Base-by-base conservation (phyloP, 2,888 invertebrate genomes). In the Agonopterix subpropinquella region DNA sequence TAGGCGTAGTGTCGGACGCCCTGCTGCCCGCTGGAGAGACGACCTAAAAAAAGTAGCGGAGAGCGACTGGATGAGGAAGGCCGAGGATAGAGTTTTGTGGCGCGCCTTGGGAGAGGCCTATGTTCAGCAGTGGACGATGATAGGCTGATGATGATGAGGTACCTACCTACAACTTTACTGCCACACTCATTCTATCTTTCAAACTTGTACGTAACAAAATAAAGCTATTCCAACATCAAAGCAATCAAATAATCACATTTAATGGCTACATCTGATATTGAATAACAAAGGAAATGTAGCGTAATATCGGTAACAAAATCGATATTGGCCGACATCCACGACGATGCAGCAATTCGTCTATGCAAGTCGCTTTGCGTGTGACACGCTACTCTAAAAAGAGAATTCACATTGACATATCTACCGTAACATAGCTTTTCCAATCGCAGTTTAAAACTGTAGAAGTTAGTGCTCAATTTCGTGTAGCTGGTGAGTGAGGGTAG, bases 331-430 rank as follows among this genome's bases (percentile, higher is more conserved):
- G 61, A 74, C 74, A 77, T 74, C 67, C 64, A 65, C 64, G 49
- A 59, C 78, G 73, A 74, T 78, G 77, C 77, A 77, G 70, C 70
- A 67, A 73, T 73, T 71, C 70, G 66, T 72, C 74, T 79, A 77
- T 80, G 81, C 81, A 78, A 65, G 65, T 65, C 53, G 61, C 64
- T 56, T 81, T 59, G 84, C 84, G 84, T 84, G 84, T 65, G 55
- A 69, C 84, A 84, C 84, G 84, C 84, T 55, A 84, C 53, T 49
- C 15, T 50, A 48, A 61, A 62, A 55, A 36, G 47, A 48, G 13
- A 47, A 18, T 45, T 43, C 54, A 54, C 53, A 57, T 53, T 48
- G 49, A 36, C 53, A 18, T 55, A 58, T 61, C 58, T 52, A 49
- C 54, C 54, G 41, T 4, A 7, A 28, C 28, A 5, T 28, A 28